These are phyloP conservation scores for Hyperoplus immaculatus DNA, from an alignment of 2,797 vertebrate genomes.

Conservation along the genomic window DNA sequence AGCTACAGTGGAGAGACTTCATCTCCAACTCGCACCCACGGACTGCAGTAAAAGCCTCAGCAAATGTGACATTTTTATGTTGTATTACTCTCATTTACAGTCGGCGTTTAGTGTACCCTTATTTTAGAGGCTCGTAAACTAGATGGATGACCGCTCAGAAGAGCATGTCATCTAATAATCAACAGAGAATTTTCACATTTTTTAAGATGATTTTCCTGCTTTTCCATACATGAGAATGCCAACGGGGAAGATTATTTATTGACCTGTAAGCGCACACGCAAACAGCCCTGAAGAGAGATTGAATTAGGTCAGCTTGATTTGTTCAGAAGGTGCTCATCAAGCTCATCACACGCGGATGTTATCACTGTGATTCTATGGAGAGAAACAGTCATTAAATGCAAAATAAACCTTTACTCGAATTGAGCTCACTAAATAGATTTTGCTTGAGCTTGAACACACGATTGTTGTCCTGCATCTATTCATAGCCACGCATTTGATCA, in stretches of 20 bases:
- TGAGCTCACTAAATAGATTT: background rate
- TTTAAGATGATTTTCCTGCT: background rate
- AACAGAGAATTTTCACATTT: conserved; percentile 8
- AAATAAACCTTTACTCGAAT: conserved; percentile 4
- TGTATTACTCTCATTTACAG: conserved; percentile 68
- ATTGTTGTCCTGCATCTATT: conserved; percentile 31
- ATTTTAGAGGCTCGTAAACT: conserved; percentile 71
- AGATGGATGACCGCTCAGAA: conserved; percentile 52
- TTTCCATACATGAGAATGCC: conserved; percentile 14
- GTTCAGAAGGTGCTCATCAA: conserved; percentile 70
- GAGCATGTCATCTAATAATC: conserved; percentile 50
- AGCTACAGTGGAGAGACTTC: conserved; percentile 46
- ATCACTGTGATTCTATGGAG: conserved; percentile 36
- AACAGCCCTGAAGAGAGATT: conserved; percentile 51
- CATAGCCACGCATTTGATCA: conserved; percentile 53
- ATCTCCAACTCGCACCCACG: conserved; percentile 55
- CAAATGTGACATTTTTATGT: conserved; percentile 67
- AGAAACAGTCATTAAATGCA: conserved; percentile 32
- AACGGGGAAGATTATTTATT: conserved; percentile 35
- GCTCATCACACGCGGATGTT: conserved; percentile 30
- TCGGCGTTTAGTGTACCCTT: conserved; percentile 62
- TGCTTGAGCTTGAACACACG: background rate
- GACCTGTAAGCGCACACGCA: conserved; percentile 62
- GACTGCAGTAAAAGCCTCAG: conserved; percentile 66
- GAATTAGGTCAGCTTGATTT: conserved; percentile 68